Evolutionary conservation across 2,888 invertebrate species (phyloP), one percentile per base, ranked within the genome.

Genomic region (Trichopria drosophilae): DNA sequence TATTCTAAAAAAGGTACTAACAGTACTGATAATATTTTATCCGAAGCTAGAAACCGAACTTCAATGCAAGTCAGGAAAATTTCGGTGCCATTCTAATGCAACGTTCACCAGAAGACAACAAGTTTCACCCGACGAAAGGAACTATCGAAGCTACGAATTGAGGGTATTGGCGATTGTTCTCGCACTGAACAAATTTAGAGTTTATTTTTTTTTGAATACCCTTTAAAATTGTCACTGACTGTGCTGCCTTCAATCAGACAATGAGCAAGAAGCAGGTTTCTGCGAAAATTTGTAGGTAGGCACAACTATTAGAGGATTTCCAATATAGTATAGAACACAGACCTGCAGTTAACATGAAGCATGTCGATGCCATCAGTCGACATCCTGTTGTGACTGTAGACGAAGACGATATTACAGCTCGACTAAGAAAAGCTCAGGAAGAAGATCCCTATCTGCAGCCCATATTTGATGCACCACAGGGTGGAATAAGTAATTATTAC

Each of bases 61-160:
- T 18, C 51, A 51, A 29, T 47, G 47, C 1, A 47, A 51, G 23
- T 51, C 48, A 9, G 47, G 35, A 10, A 48, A n/a, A 13, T 9
- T 40, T 7, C 47, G 58, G 9, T 56, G 51, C 28, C 59, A 52
- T 7, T 51, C 51, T 19, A 19, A 13, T 15, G 35, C 15, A 15
- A 19, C 10, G 35, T 34, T 34, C 18, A 34, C 19, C 35, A 10
- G 19, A 15, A 10, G 35, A 15, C 15, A 15, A 34, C 10, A 34
- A 13, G 31, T 29, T 28, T 16, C 13, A 16, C 28, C 40, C 40
- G 13, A 23, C 23, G 6, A 20, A 42, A 32, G 32, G 31, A 12
- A 13, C 29, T 5, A 20, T 32, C 5, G 13, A 18, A 5, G 32
- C 29, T 13, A 10, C 18, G 15, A 31, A 19, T 6, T 42, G 22